Percentiles rank a stretch among this genome's conserved stretches.
Evolutionary conservation across 1,140 invertebrate genomes (phyloP).

Genomic region (Leptestheria dahalacensis): DNA sequence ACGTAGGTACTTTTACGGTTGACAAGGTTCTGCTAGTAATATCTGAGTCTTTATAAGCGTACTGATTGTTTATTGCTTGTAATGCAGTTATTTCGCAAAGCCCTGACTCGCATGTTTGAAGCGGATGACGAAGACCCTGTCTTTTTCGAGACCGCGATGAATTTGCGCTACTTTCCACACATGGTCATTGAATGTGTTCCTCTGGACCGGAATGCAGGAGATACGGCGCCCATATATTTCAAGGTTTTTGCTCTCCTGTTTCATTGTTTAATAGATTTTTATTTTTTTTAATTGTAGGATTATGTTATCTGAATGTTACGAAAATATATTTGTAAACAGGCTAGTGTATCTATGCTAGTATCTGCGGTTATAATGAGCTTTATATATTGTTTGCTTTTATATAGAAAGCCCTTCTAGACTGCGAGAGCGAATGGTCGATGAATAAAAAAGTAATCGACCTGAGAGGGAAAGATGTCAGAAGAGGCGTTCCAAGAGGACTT

Average conservation of each 20-base stretch:
- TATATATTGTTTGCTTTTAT: constrained; percentile 15
- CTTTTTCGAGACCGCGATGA: constrained; percentile 76
- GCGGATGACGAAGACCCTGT: constrained; percentile 54
- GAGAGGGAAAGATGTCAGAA: constrained; percentile 51
- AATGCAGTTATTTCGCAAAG: constrained; percentile 48
- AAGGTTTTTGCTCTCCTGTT: constrained; percentile 38
- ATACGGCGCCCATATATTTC: constrained; percentile 85
- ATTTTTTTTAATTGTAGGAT: constrained; percentile 1
- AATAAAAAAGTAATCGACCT: constrained; percentile 92
- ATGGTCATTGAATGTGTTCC: constrained; percentile 80
- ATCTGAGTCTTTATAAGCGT: no score
- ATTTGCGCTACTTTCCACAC: constrained; percentile 60
- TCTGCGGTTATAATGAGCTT: no score
- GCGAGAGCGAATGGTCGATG: constrained; percentile 82
- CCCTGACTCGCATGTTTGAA: constrained; percentile 60
- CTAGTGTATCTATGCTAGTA: no score
- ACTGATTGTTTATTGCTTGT: no score
- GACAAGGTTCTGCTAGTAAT: no score
- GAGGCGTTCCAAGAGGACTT: constrained; percentile 77
- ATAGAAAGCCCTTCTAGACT: constrained; percentile 84
- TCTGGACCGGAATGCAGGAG: constrained; percentile 59
- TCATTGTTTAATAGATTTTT: constrained; percentile 1
- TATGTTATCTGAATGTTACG: background rate
- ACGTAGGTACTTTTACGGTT: no score
- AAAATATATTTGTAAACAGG: no score